phyloP scores from a whole-genome alignment of 2,113 vertebrate genomes.

The Piaya cayana region DNA sequence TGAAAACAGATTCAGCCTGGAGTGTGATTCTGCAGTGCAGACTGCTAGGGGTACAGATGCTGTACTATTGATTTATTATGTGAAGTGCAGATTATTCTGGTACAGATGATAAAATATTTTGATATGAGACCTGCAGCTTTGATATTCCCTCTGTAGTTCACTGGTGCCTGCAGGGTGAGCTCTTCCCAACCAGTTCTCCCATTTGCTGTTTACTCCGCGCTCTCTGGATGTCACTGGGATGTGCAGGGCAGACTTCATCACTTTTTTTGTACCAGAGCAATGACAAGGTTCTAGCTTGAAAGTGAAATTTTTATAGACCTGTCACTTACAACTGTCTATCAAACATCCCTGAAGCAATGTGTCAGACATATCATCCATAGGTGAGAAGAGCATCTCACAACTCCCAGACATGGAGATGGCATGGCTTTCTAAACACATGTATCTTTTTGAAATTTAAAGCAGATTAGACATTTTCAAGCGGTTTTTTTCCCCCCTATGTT shows the following conservation, averaged over 20 bases:
- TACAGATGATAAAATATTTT: not conserved
- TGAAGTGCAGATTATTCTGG: not conserved
- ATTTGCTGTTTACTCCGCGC: not conserved
- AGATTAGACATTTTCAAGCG: not conserved
- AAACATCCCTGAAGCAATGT: not conserved
- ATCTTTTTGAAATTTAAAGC: not conserved
- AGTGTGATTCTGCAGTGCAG: not conserved
- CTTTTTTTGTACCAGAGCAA: not conserved
- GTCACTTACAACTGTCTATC: not conserved
- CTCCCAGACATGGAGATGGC: not conserved
- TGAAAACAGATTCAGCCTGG: not conserved
- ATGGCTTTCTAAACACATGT: not conserved
- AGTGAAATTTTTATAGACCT: not conserved
- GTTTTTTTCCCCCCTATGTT: not conserved
- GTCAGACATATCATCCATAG: not conserved
- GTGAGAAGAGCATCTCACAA: not conserved
- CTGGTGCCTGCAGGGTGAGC: not conserved
- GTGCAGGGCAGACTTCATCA: not conserved
- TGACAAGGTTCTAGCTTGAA: not conserved
- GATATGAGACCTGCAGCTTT: not conserved
- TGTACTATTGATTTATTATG: not conserved
- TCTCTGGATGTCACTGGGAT: not conserved
- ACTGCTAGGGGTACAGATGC: not conserved
- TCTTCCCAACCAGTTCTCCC: not conserved
- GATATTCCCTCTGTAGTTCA: not conserved